phyloP scores from a whole-genome alignment of 2,888 invertebrate genomes.

The Campoplex nolae region DNA sequence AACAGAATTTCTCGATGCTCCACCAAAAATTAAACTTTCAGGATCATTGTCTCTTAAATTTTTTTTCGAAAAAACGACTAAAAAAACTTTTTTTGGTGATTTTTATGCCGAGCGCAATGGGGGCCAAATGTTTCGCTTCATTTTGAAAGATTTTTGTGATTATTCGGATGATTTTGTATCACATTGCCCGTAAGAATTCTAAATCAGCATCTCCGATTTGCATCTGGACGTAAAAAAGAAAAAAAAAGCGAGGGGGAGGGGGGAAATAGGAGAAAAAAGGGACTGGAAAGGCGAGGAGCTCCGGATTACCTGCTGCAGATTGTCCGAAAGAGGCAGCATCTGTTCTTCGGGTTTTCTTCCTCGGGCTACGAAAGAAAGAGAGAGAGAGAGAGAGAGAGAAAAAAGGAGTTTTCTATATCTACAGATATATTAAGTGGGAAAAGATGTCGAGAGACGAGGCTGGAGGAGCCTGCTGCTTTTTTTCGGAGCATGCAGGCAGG shows the following conservation, averaged over 20 bases:
- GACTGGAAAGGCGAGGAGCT: slow-evolving; percentile 31
- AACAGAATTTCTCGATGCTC: too few relatives aligned
- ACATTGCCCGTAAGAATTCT: neutral
- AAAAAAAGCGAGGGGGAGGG: slow-evolving; percentile 1
- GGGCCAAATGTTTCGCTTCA: too few relatives aligned
- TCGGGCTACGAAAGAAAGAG: slow-evolving; percentile 38
- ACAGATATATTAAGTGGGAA: slow-evolving; percentile 23
- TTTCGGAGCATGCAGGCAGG: slow-evolving; percentile 46
- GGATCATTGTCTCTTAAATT: too few relatives aligned
- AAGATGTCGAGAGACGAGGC: slow-evolving; percentile 58
- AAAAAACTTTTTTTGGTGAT: too few relatives aligned
- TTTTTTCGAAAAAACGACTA: too few relatives aligned
- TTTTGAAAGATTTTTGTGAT: neutral
- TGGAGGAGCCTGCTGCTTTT: slow-evolving; percentile 70
- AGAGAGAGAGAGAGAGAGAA: neutral
- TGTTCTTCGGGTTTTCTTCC: slow-evolving; percentile 75
- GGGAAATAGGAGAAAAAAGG: slow-evolving; percentile 42
- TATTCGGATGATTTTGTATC: neutral
- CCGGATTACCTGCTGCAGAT: slow-evolving; percentile 64
- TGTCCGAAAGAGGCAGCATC: slow-evolving; percentile 72
- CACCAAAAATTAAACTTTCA: too few relatives aligned
- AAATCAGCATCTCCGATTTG: slow-evolving; percentile 69
- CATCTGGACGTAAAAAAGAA: slow-evolving; percentile 69
- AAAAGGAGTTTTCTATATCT: slow-evolving; percentile 11
- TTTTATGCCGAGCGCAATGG: too few relatives aligned